Conservation (phyloP, 2,113 vertebrate genomes). For the Oxyruncus cristatus region DNA sequence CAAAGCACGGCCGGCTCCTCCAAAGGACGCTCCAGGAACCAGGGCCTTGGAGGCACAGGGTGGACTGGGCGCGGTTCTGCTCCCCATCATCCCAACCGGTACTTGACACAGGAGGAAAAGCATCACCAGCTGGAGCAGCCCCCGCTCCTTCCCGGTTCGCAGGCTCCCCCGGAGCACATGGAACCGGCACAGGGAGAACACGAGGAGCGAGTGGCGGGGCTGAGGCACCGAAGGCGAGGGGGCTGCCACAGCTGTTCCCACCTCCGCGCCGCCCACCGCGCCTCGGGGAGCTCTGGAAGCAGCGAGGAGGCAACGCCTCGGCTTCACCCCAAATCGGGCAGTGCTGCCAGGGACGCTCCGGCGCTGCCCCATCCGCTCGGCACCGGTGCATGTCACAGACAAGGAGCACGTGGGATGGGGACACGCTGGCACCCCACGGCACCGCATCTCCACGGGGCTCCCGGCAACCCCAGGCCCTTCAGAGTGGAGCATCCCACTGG, state of each 20-base stretch:
- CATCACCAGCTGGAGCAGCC: background rate
- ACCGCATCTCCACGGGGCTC: background rate
- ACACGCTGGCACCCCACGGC: background rate
- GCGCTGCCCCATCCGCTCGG: rapidly evolving
- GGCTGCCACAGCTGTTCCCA: background rate
- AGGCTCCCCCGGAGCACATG: background rate
- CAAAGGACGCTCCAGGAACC: background rate
- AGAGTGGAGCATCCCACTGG: rapidly evolving
- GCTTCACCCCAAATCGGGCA: background rate
- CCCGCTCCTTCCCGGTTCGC: background rate
- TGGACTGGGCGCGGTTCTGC: background rate
- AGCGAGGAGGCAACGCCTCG: rapidly evolving
- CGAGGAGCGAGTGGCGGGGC: background rate
- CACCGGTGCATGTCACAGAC: rapidly evolving
- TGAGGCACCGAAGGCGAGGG: background rate
- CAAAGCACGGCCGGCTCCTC: background rate
- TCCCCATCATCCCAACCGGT: background rate
- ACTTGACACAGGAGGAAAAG: background rate
- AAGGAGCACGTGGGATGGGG: rapidly evolving
- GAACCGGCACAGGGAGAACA: background rate
- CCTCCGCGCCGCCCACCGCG: background rate
- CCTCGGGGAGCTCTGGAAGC: background rate
- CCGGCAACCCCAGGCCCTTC: background rate
- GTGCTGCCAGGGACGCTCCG: background rate
- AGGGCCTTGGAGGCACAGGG: background rate